Conservation (phyloP, 2,797 vertebrate species). For the Sebastes aleutianus region DNA sequence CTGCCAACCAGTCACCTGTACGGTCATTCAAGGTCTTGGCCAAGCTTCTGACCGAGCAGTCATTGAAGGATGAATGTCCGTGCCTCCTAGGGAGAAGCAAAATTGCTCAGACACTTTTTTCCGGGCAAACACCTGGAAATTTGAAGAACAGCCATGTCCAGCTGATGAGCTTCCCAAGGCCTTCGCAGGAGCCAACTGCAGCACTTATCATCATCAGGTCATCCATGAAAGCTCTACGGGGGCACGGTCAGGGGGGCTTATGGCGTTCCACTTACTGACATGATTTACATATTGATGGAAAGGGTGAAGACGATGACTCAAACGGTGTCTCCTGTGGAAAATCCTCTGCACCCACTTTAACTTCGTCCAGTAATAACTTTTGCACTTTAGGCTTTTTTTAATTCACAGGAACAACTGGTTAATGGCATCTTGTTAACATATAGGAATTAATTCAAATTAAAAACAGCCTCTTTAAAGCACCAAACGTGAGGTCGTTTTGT, state of each 20-base stretch:
- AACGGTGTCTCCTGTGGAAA: background rate
- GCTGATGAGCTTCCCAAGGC: slow-evolving; percentile 34
- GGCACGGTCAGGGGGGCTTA: background rate
- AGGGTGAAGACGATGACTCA: background rate
- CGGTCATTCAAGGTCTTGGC: slow-evolving; percentile 60
- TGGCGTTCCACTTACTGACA: background rate
- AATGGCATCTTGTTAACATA: background rate
- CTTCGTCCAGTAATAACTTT: background rate
- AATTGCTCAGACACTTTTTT: slow-evolving; percentile 33
- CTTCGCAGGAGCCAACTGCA: slow-evolving; percentile 11
- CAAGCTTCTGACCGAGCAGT: slow-evolving; percentile 44
- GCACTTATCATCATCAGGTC: slow-evolving; percentile 19
- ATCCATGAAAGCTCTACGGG: slow-evolving; percentile 14
- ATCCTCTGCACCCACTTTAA: background rate
- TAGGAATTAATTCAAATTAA: background rate
- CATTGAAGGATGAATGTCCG: slow-evolving; percentile 29
- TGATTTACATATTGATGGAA: slow-evolving; percentile 30
- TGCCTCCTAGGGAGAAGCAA: slow-evolving; percentile 17
- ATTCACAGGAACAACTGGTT: background rate
- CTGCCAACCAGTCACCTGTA: slow-evolving; percentile 51
- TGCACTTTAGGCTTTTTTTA: background rate
- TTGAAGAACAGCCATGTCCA: slow-evolving; percentile 27
- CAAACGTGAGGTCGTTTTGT: background rate
- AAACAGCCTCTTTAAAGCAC: background rate
- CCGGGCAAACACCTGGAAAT: slow-evolving; percentile 39